Conservation (phyloP, 2,797 vertebrate species). For the Myoxocephalus aenaeus region DNA sequence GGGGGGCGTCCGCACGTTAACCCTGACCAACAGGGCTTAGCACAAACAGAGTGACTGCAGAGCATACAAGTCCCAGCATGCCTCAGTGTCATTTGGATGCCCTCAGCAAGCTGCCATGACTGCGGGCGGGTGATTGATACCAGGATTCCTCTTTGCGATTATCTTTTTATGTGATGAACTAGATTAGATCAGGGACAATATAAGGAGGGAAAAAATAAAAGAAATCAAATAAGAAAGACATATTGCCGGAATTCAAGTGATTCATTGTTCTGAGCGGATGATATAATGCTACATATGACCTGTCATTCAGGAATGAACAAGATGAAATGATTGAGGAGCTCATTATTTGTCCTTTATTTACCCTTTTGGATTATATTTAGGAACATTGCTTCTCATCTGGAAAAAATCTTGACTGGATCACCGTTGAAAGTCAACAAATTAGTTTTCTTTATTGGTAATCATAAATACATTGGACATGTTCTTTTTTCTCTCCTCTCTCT, state of each 20-base stretch:
- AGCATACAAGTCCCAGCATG: conserved; percentile 75
- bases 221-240: conserved; percentile 43
- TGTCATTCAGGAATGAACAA: conserved; percentile 31
- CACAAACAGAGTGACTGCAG: conserved; percentile 35
- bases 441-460: neutral
- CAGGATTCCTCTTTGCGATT: conserved; percentile 47
- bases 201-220: conserved; percentile 22
- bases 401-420: neutral
- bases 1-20: conserved; percentile 64
- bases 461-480: neutral
- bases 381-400: neutral
- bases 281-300: neutral
- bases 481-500: neutral
- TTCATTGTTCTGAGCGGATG: conserved; percentile 40
- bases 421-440: conserved; percentile 5
- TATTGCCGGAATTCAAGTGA: conserved; percentile 43
- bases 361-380: conserved; percentile 14
- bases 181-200: conserved; percentile 59
- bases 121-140: conserved; percentile 60
- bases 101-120: conserved; percentile 62
- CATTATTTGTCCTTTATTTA: conserved; percentile 35
- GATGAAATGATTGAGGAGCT: conserved; percentile 36
- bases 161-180: conserved; percentile 59
- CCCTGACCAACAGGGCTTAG: conserved; percentile 70
- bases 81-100: conserved; percentile 69